Evolutionary conservation across 2,797 vertebrate species (phyloP), one percentile per base, ranked within the genome.

Genomic region (Australoheros facetus): DNA sequence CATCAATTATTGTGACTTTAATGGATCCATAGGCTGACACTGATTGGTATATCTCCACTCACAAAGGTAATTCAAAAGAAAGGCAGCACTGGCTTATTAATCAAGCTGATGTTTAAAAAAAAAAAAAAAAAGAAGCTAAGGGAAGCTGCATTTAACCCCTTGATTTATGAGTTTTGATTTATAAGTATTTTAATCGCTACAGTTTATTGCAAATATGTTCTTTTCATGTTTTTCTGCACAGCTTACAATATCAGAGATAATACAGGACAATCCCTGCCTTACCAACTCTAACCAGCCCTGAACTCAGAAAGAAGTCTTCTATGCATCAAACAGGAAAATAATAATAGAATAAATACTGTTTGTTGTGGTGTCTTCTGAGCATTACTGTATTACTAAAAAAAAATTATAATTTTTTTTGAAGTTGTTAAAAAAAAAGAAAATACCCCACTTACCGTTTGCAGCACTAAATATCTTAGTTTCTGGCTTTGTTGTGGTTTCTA

Each of bases 391-490:
- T 45, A 45, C 55, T 5, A 45, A 13, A 9, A 19, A 19, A 64
- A 1, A 19, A 2, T 66, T 1, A 51, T 19, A 4, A 4, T 0
- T 45, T 28, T 45, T 42, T 28, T 69, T 13, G 17, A 30, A 45
- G 64, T n/a, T 9, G 17, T 48, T 34, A 13, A 23, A 13, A 60
- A 21, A 42, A 13, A 19, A 13, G 19, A 60, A 30, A 42, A 57
- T 59, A 30, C 32, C 26, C n/a, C n/a, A 6, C 8, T 60, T 66
- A 5, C 7, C n/a, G 59, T 0, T 48, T n/a, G 32, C 58, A 75
- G 5, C 55, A 73, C 26, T 2, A 73, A 55, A 62, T 45, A n/a
- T 42, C 45, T 73, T 73, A 71, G 51, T 81, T 56, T 81, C 5
- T 45, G 4, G 23, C 13, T 1, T 11, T 71, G 75, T 1, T 14